Evolutionary conservation across 2,888 invertebrate genomes (phyloP).

Genomic region (Oasisia sp.): DNA sequence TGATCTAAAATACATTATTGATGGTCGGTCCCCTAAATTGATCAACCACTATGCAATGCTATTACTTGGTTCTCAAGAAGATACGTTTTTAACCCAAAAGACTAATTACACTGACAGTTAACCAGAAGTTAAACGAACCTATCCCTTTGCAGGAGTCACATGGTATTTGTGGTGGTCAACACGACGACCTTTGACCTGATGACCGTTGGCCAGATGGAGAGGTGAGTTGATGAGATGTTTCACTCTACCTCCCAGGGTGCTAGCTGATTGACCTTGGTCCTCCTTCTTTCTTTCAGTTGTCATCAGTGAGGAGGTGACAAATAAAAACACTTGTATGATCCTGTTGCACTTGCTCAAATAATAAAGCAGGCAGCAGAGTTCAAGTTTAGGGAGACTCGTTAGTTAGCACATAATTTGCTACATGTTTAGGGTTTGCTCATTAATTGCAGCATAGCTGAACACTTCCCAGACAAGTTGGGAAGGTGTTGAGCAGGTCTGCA

Average conservation of each 20-base stretch:
- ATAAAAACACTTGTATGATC: no score
- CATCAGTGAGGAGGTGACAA: no score
- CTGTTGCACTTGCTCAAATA: no score
- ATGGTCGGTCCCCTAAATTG: not conserved
- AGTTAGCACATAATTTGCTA: no score
- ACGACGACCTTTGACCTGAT: conserved; percentile 19
- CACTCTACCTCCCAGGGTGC: not conserved
- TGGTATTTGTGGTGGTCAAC: conserved; percentile 78
- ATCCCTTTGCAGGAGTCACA: conserved; percentile 74
- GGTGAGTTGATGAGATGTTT: not conserved
- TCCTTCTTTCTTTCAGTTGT: no score
- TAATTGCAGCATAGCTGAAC: no score
- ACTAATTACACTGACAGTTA: not conserved
- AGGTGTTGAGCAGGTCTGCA: no score
- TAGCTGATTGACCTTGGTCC: no score
- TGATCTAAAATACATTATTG: not conserved
- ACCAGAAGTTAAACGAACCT: not conserved
- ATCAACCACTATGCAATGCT: not conserved
- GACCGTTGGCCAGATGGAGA: not conserved
- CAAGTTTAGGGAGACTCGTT: no score
- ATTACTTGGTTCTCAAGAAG: not conserved
- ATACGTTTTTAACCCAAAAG: not conserved
- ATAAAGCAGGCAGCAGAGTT: no score
- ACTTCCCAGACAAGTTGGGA: no score
- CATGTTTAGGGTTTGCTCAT: no score